Conservation (phyloP, 1,140 invertebrate genomes). For the Drosophila novamexicana region DNA sequence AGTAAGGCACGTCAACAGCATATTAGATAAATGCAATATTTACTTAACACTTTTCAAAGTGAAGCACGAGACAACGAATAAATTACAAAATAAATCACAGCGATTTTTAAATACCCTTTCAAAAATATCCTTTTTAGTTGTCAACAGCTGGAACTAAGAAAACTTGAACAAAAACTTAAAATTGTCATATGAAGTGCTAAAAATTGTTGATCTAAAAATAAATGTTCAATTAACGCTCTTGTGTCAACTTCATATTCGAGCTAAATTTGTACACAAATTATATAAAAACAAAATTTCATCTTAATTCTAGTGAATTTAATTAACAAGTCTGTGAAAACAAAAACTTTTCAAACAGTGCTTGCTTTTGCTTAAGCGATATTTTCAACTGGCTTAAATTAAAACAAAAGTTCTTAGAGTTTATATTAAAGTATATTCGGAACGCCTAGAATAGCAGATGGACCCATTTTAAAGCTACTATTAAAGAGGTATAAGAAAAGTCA, state of each 20-base stretch:
- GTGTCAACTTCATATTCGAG: not conserved
- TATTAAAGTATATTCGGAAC: too few species aligned
- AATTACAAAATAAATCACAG: not conserved
- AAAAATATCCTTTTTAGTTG: too few species aligned
- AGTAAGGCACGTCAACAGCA: not conserved
- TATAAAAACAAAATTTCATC: not conserved
- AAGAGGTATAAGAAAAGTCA: too few species aligned
- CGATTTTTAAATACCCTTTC: not conserved
- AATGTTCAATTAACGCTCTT: not conserved
- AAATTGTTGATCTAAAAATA: not conserved
- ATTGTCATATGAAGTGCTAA: not conserved
- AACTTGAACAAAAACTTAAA: too few species aligned
- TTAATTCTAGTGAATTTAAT: not conserved
- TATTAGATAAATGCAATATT: conserved; percentile 2
- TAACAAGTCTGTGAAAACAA: not conserved
- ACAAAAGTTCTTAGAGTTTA: too few species aligned
- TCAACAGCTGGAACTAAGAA: too few species aligned
- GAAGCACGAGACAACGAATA: not conserved
- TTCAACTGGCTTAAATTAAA: too few species aligned
- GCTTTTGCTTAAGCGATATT: not conserved
- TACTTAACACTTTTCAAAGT: not conserved
- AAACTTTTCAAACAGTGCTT: not conserved
- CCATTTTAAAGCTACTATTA: too few species aligned
- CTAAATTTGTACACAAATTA: not conserved
- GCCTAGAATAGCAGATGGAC: too few species aligned